Conservation (phyloP, 2,113 vertebrate genomes). For the Emydura subglobosa region DNA sequence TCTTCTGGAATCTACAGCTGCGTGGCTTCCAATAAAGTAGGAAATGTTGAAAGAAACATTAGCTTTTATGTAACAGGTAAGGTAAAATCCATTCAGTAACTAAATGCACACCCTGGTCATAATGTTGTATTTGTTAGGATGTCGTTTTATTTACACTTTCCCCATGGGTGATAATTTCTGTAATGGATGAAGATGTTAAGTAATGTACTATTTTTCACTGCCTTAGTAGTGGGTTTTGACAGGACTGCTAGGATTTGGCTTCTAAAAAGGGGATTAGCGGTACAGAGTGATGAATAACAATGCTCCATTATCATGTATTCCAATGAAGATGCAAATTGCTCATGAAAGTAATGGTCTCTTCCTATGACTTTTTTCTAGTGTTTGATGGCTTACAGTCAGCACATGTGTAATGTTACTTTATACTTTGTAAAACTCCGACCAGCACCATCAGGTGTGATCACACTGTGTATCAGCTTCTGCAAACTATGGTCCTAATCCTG, state of each 20-base stretch:
- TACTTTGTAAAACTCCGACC: not conserved
- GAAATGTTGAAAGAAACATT: constrained; percentile 85
- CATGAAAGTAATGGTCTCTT: not conserved
- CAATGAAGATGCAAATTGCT: not conserved
- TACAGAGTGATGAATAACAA: not conserved
- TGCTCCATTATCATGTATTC: not conserved
- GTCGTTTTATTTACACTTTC: not conserved
- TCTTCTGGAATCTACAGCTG: constrained; percentile 93
- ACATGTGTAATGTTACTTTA: not conserved
- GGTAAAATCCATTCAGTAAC: not conserved
- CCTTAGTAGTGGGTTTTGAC: not conserved
- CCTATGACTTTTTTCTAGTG: not conserved
- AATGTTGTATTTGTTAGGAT: not conserved
- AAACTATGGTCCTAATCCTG: not conserved
- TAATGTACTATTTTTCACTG: not conserved
- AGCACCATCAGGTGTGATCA: not conserved
- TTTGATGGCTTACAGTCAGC: not conserved
- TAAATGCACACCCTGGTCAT: not conserved
- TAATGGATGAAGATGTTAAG: not conserved
- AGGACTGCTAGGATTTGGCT: not conserved
- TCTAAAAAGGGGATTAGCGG: not conserved
- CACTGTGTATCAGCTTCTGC: not conserved
- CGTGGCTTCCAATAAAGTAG: constrained; percentile 88
- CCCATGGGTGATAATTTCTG: not conserved
- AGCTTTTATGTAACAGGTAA: constrained; percentile 95